These are phyloP conservation scores for Himalopsyche phryganea DNA, from an alignment of 1,140 invertebrate genomes.

Conservation along the genomic window DNA sequence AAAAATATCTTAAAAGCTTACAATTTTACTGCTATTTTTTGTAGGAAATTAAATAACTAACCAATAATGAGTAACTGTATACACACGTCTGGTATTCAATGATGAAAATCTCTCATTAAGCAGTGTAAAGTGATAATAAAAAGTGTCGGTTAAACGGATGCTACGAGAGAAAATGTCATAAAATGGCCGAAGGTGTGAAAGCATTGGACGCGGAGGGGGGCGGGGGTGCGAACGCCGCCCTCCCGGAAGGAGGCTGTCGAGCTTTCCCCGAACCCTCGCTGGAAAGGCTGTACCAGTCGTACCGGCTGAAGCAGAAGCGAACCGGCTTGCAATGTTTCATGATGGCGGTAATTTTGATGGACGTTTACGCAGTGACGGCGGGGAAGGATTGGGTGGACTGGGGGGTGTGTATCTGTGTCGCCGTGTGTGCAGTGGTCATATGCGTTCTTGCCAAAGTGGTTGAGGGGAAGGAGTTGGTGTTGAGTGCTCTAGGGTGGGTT, in stretches of 20 bases:
- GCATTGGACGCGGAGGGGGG: conserved; percentile 1
- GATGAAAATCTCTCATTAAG: too few relatives aligned
- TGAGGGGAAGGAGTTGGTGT: conserved; percentile 43
- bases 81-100: too few relatives aligned
- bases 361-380: conserved; percentile 62
- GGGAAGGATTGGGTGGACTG: conserved; percentile 42
- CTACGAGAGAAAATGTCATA: conserved; percentile 10
- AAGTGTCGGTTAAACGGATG: background rate
- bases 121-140: too few relatives aligned
- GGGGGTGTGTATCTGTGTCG: conserved; percentile 45
- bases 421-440: conserved; percentile 46
- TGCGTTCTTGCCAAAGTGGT: conserved; percentile 54
- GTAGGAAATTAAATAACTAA: too few relatives aligned
- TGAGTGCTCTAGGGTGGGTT: conserved; percentile 42
- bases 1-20: too few relatives aligned
- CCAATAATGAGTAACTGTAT: too few relatives aligned
- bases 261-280: conserved; percentile 56
- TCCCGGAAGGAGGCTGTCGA: conserved; percentile 1
- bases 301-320: conserved; percentile 70
- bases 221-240: background rate
- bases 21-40: too few relatives aligned
- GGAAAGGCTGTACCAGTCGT: conserved; percentile 72
- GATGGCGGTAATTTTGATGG: conserved; percentile 56
- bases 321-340: conserved; percentile 75
- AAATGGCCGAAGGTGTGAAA: conserved; percentile 16